Percentiles rank a stretch among this genome's conserved stretches.
These are phyloP conservation scores for Apantesis nais DNA, from an alignment of 2,888 invertebrate species.

Conservation along the genomic window DNA sequence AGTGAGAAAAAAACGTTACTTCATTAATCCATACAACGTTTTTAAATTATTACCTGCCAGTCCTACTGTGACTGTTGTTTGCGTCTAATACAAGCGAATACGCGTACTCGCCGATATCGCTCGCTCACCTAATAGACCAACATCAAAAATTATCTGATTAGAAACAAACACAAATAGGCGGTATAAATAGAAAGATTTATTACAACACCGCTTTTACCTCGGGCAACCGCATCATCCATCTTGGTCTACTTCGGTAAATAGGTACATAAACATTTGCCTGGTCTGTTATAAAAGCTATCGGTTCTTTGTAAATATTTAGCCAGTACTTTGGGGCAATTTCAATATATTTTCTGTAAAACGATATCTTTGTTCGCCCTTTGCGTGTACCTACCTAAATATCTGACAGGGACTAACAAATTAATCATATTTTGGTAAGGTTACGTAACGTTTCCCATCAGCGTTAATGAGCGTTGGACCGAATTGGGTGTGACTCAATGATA, in stretches of 20 bases:
- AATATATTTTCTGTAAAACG: conserved; percentile 37
- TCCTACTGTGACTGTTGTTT: background rate
- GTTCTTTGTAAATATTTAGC: conserved; percentile 36
- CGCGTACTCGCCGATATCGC: background rate
- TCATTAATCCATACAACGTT: background rate
- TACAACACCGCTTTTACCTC: conserved; percentile 21
- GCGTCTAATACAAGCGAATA: background rate
- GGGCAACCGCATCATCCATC: conserved; percentile 46
- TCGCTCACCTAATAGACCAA: conserved; percentile 6
- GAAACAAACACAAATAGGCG: conserved; percentile 38
- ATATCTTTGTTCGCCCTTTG: conserved; percentile 22
- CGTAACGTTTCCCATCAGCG: conserved; percentile 18
- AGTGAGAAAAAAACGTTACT: no score
- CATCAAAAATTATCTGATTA: conserved; percentile 61
- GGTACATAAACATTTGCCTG: conserved; percentile 51
- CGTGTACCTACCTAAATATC: background rate
- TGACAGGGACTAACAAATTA: conserved; percentile 21
- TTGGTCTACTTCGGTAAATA: conserved; percentile 35
- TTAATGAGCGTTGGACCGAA: background rate
- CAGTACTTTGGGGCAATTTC: conserved; percentile 32
- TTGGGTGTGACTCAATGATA: background rate
- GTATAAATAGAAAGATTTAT: conserved; percentile 54
- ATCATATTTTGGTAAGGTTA: conserved; percentile 6
- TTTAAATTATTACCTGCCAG: background rate
- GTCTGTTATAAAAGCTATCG: conserved; percentile 46